A percentile compares a stretch with the other conserved stretches of the same genome.
These are phyloP conservation scores for Melinaea marsaeus DNA, from an alignment of 2,888 invertebrate genomes.

Conservation along the genomic window DNA sequence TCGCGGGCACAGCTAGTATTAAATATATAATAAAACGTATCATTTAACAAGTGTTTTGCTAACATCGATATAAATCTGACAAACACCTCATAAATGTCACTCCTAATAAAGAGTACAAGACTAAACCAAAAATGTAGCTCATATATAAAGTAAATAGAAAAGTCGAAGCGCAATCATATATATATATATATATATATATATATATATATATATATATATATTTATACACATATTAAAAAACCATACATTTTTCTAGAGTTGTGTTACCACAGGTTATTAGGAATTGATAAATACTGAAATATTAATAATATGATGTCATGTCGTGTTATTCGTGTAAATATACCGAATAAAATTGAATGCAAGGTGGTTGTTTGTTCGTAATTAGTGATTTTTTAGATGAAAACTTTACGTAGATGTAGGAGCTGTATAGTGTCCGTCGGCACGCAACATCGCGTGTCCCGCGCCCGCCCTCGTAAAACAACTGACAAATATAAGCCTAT, in stretches of 20 bases:
- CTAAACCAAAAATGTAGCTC: background rate
- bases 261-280: too few relatives aligned
- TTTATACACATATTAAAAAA: too few relatives aligned
- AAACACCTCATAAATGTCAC: background rate
- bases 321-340: slow-evolving; percentile 19
- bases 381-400: slow-evolving; percentile 48
- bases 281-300: too few relatives aligned
- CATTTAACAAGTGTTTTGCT: background rate
- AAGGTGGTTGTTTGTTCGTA: slow-evolving; percentile 41
- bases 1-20: background rate
- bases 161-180: too few relatives aligned
- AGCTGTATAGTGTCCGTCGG: slow-evolving; percentile 57
- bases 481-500: slow-evolving; percentile 23
- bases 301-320: background rate
- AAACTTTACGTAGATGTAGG: slow-evolving; percentile 49
- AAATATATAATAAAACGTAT: too few relatives aligned
- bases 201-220: too few relatives aligned
- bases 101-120: background rate
- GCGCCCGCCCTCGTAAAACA: slow-evolving; percentile 41
- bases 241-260: too few relatives aligned
- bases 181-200: too few relatives aligned
- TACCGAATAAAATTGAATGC: slow-evolving; percentile 30
- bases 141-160: background rate
- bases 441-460: slow-evolving; percentile 67
- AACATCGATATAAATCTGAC: background rate